Percentiles rank a stretch among this genome's conserved stretches.
phyloP scores from a whole-genome alignment of 2,888 invertebrate genomes.

The Cylindroiulus punctatus region DNA sequence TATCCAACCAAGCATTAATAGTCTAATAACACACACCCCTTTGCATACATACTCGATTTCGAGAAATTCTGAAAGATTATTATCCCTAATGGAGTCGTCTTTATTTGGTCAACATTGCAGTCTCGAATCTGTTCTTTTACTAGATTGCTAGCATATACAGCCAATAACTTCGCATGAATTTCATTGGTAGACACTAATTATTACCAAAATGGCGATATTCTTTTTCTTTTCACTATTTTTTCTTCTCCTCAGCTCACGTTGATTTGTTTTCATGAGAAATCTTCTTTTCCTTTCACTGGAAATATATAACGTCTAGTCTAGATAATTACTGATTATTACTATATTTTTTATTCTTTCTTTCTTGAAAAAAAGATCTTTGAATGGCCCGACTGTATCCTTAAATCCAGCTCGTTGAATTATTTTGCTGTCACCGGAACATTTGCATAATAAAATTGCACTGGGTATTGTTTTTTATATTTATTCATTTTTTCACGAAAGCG shows the following conservation, averaged over 20 bases:
- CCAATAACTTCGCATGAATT: not conserved
- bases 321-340: constrained; percentile 50
- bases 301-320: constrained; percentile 53
- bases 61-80: not conserved
- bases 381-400: not conserved
- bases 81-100: not conserved
- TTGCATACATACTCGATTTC: not conserved
- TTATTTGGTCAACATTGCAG: not conserved
- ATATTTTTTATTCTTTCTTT: not conserved
- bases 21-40: too few species aligned
- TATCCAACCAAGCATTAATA: too few species aligned
- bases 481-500: not conserved
- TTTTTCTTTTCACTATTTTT: not conserved
- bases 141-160: not conserved
- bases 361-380: not conserved
- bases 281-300: constrained; percentile 48
- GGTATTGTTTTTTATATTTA: not conserved
- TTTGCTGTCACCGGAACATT: not conserved
- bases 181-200: not conserved
- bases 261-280: constrained; percentile 50
- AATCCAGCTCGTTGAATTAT: constrained; percentile 7
- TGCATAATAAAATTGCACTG: constrained; percentile 15
- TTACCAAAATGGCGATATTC: constrained; percentile 21
- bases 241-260: not conserved
- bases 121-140: not conserved